Conservation (phyloP, 2,113 vertebrate genomes). For the Terrapene triunguis region DNA sequence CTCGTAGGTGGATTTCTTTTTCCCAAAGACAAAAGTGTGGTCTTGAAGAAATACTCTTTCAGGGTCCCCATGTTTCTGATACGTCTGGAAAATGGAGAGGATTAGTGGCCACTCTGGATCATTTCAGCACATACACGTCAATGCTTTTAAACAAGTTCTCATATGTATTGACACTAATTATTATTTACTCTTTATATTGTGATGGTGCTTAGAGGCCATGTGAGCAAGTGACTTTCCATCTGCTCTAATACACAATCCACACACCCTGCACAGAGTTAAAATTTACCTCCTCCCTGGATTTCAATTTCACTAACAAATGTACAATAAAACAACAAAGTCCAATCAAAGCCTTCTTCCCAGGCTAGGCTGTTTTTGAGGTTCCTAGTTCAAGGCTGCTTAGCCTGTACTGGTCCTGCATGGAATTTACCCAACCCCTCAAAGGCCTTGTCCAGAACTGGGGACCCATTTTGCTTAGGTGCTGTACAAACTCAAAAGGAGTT, state of each 20-base stretch:
- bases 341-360: neutral
- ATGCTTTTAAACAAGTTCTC: neutral
- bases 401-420: fast-evolving
- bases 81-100: fast-evolving
- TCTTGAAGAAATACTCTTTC: neutral
- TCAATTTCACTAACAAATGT: neutral
- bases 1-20: neutral
- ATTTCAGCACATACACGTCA: neutral
- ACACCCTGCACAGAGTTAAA: neutral
- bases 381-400: fast-evolving
- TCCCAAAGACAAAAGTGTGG: neutral
- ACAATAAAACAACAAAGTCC: fast-evolving
- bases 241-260: fast-evolving
- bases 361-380: fast-evolving
- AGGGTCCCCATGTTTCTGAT: neutral
- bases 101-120: fast-evolving
- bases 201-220: neutral
- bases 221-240: neutral
- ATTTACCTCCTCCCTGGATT: neutral
- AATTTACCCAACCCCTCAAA: neutral
- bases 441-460: neutral
- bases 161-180: neutral
- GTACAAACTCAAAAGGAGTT: neutral
- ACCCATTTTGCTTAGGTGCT: fast-evolving
- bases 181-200: neutral